phyloP scores from a whole-genome alignment of 2,888 invertebrate genomes.

The Byasa hedistus region DNA sequence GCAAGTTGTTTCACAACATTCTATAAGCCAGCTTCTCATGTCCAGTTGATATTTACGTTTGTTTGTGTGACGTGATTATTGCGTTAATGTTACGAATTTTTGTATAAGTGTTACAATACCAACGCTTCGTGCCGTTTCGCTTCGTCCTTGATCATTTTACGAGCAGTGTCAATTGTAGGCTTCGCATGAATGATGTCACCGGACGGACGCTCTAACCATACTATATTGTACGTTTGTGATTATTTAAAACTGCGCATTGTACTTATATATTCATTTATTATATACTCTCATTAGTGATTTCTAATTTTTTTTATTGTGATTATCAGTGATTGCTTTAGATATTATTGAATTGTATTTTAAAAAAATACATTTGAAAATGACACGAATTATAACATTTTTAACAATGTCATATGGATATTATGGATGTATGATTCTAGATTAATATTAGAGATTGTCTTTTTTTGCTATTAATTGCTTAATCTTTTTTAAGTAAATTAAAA shows the following conservation, averaged over 20 bases:
- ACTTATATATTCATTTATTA: neutral
- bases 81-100: slow-evolving; percentile 22
- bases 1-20: slow-evolving; percentile 13
- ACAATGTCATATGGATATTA: neutral
- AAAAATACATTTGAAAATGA: neutral
- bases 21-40: slow-evolving; percentile 1
- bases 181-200: slow-evolving; percentile 29
- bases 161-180: slow-evolving; percentile 34
- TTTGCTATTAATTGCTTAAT: neutral
- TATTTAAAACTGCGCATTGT: slow-evolving; percentile 8
- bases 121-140: slow-evolving; percentile 12
- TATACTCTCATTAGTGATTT: neutral
- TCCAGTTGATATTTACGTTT: slow-evolving; percentile 16
- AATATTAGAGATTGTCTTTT: neutral
- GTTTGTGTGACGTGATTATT: slow-evolving; percentile 17
- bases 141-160: slow-evolving; percentile 30
- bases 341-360: neutral
- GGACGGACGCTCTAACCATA: slow-evolving; percentile 2
- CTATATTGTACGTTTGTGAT: slow-evolving; percentile 13
- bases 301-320: neutral
- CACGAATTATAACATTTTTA: neutral
- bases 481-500: too few relatives aligned
- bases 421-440: neutral
- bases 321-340: neutral
- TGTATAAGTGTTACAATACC: slow-evolving; percentile 17